Conservation (phyloP, 2,797 vertebrate species). For the Argentina silus region DNA sequence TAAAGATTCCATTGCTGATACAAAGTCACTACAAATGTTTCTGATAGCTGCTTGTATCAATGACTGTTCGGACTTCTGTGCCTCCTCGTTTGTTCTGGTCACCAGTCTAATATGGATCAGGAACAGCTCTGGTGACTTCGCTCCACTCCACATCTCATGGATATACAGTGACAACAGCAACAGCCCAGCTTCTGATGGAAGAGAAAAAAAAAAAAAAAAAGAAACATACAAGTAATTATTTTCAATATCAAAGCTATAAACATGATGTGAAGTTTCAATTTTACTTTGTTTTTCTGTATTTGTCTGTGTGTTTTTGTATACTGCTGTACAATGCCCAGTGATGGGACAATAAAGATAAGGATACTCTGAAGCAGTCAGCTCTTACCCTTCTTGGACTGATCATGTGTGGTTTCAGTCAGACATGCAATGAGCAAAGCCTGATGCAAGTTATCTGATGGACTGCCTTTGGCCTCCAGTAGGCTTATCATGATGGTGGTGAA, state of each 20-base stretch:
- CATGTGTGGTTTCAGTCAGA: conserved; percentile 36
- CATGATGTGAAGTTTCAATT: neutral
- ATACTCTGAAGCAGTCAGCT: neutral
- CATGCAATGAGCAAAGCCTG: conserved; percentile 57
- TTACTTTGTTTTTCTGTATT: neutral
- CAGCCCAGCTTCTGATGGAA: conserved; percentile 66
- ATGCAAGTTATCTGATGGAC: conserved; percentile 46
- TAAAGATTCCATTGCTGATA: neutral
- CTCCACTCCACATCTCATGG: conserved; percentile 77
- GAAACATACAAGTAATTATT: neutral
- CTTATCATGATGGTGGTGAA: conserved; percentile 82
- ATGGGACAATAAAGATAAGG: conserved; percentile 7
- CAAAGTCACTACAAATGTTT: conserved; percentile 63
- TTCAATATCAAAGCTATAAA: neutral
- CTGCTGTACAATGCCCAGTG: neutral
- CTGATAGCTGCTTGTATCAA: conserved; percentile 31
- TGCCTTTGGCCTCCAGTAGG: conserved; percentile 72
- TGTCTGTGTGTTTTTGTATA: neutral
- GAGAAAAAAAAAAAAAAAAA: neutral
- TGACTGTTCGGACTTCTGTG: conserved; percentile 32
- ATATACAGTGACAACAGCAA: conserved; percentile 71
- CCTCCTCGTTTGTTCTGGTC: conserved; percentile 38
- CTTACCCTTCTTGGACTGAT: conserved; percentile 78
- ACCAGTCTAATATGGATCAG: conserved; percentile 69
- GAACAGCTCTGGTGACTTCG: conserved; percentile 67